A percentile compares a stretch with the other conserved stretches of the same genome.
phyloP scores from a whole-genome alignment of 2,888 invertebrate species.

The Formica aserva region DNA sequence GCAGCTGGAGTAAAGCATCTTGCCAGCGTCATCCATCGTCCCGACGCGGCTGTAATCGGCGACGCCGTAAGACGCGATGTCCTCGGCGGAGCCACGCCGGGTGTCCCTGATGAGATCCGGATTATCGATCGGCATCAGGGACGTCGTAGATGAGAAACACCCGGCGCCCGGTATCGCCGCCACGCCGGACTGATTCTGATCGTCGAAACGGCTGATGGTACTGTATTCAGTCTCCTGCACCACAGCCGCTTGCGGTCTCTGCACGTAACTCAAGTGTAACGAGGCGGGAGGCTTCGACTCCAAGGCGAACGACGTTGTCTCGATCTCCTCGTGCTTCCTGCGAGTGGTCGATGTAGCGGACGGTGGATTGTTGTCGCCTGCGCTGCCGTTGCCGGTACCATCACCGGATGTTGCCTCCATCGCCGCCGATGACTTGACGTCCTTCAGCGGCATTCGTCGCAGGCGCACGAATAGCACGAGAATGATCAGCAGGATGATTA shows the following conservation, averaged over 20 bases:
- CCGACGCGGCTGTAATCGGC: slow-evolving; percentile 92
- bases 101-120: slow-evolving; percentile 95
- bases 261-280: slow-evolving; percentile 82
- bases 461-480: slow-evolving; percentile 92
- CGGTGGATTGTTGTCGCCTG: slow-evolving; percentile 66
- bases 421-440: slow-evolving; percentile 89
- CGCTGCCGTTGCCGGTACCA: slow-evolving; percentile 83
- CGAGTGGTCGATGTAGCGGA: slow-evolving; percentile 72
- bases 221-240: slow-evolving; percentile 86
- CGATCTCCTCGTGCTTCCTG: slow-evolving; percentile 80
- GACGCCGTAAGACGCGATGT: slow-evolving; percentile 89
- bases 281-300: slow-evolving; percentile 81
- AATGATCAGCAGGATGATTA: slow-evolving; percentile 91
- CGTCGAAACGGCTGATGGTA: slow-evolving; percentile 86
- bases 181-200: slow-evolving; percentile 90
- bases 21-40: slow-evolving; percentile 84
- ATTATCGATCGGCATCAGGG: slow-evolving; percentile 91
- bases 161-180: slow-evolving; percentile 85
- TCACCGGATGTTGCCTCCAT: slow-evolving; percentile 86
- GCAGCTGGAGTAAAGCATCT: slow-evolving; percentile 91
- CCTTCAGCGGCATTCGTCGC: slow-evolving; percentile 91
- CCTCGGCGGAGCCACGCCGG: slow-evolving; percentile 82
- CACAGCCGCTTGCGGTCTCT: slow-evolving; percentile 76
- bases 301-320: slow-evolving; percentile 80
- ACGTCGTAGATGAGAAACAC: slow-evolving; percentile 91